These are phyloP conservation scores for Elgaria multicarinata DNA, from an alignment of 2,113 vertebrate genomes.

Conservation along the genomic window DNA sequence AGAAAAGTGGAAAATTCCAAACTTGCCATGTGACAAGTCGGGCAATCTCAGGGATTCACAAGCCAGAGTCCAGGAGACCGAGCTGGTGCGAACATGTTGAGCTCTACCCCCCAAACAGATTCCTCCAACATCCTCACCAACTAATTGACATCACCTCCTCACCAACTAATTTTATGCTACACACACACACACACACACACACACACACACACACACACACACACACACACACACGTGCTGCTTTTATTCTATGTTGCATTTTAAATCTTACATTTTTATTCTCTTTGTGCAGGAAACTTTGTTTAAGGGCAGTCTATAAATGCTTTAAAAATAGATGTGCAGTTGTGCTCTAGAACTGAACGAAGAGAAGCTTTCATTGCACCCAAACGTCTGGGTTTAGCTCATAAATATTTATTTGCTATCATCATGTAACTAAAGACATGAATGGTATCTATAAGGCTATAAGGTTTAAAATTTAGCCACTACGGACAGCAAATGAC, in stretches of 20 bases:
- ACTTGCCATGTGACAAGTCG: no score
- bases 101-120: no score
- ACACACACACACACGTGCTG: no score
- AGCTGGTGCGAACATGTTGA: no score
- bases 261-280: neutral
- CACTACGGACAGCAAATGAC: neutral
- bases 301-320: neutral
- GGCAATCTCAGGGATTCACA: no score
- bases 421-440: neutral
- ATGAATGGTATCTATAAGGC: neutral
- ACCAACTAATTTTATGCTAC: neutral
- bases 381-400: neutral
- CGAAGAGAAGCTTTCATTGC: neutral
- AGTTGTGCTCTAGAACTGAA: neutral
- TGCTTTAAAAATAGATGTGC: neutral
- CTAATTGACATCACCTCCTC: neutral
- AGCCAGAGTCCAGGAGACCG: no score
- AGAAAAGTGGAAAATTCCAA: no score
- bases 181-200: no score
- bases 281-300: neutral
- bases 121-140: no score
- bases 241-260: neutral
- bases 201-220: no score
- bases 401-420: neutral
- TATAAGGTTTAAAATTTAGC: neutral